Conservation (phyloP, 2,888 invertebrate genomes). For the Cosmorhoe ocellata region DNA sequence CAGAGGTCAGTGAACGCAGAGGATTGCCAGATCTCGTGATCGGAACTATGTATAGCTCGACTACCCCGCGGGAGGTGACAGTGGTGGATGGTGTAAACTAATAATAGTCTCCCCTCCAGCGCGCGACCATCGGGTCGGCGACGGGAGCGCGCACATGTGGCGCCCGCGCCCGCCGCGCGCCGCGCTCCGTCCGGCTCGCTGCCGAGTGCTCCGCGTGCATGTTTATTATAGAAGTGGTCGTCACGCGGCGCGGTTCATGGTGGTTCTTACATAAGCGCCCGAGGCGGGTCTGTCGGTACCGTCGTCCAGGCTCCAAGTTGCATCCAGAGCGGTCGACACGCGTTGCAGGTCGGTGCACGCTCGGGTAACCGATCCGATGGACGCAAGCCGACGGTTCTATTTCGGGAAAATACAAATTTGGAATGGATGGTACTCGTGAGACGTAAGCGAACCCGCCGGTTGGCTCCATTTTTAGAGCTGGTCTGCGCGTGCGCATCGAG, state of each 20-base stretch:
- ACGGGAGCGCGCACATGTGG: constrained; percentile 32
- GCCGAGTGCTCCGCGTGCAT: constrained; percentile 49
- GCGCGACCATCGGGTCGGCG: constrained; percentile 63
- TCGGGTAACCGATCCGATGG: constrained; percentile 80
- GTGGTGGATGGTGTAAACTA: constrained; percentile 80
- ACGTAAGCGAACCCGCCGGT: constrained; percentile 79
- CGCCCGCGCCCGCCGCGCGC: constrained; percentile 68
- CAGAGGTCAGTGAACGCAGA: constrained; percentile 76
- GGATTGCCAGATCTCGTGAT: constrained; percentile 77
- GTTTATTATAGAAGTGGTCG: constrained; percentile 80
- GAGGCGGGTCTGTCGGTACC: constrained; percentile 41
- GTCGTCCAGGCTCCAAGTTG: constrained; percentile 47
- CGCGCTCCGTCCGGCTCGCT: constrained; percentile 46
- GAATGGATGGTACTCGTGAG: constrained; percentile 83
- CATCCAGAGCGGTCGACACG: constrained; percentile 58
- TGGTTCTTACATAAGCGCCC: constrained; percentile 69
- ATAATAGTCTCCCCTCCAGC: constrained; percentile 82
- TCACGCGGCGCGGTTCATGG: constrained; percentile 76
- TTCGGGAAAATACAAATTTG: constrained; percentile 93
- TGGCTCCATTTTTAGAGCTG: constrained; percentile 82
- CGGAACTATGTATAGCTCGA: constrained; percentile 77
- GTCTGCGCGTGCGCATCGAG: constrained; percentile 78
- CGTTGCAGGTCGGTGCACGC: constrained; percentile 77
- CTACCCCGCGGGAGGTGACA: constrained; percentile 82
- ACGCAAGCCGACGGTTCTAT: constrained; percentile 83